phyloP scores from a whole-genome alignment of 2,113 vertebrate species.

The Gavia stellata region DNA sequence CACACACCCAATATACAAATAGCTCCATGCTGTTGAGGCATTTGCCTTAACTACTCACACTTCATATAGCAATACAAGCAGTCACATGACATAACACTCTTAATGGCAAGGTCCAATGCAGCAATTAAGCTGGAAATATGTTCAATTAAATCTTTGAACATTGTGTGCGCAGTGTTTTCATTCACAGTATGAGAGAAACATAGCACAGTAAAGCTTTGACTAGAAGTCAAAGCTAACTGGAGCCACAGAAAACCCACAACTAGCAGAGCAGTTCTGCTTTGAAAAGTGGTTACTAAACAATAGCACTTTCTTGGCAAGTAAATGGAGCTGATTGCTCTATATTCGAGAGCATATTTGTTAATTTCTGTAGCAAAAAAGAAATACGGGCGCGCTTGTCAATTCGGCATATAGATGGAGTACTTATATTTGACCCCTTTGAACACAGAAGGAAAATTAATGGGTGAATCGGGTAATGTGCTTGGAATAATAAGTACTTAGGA shows the following conservation, averaged over 20 bases:
- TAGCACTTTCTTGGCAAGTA: not conserved
- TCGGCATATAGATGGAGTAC: not conserved
- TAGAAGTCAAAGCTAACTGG: not conserved
- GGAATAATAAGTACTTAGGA: not conserved
- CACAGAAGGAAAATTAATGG: not conserved
- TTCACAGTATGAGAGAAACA: not conserved
- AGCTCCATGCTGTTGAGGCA: not conserved
- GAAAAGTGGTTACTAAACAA: not conserved
- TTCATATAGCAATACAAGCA: not conserved
- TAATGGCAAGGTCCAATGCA: not conserved
- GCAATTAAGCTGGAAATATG: not conserved
- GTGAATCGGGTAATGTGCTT: not conserved
- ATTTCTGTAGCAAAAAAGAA: not conserved
- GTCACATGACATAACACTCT: not conserved
- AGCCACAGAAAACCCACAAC: not conserved
- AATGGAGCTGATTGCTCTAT: not conserved
- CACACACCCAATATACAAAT: not conserved
- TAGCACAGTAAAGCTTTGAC: not conserved
- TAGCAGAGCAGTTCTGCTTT: not conserved
- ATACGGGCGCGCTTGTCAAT: not conserved
- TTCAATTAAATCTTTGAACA: not conserved
- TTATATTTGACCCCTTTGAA: not conserved
- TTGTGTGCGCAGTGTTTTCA: not conserved
- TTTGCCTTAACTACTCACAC: not conserved
- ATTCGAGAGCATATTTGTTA: not conserved